These are phyloP conservation scores for Argyresthia albistria DNA, from an alignment of 2,888 invertebrate genomes.

Conservation along the genomic window DNA sequence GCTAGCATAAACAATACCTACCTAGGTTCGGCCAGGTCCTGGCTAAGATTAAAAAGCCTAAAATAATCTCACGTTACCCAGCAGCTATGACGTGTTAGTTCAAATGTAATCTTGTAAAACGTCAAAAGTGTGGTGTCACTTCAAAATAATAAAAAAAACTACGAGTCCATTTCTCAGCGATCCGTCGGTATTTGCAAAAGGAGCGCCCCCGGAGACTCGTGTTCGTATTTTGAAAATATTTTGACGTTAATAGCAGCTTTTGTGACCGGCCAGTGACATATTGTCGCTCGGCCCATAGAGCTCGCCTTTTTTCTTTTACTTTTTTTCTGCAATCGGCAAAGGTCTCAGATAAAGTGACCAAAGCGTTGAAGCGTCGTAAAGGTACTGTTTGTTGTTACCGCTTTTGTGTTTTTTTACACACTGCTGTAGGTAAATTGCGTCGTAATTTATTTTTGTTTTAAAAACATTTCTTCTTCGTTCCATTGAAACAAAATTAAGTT, in stretches of 20 bases:
- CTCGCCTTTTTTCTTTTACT: not conserved
- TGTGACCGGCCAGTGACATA: constrained; percentile 1
- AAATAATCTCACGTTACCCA: too few relatives aligned
- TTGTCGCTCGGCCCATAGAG: not conserved
- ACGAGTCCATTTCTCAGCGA: too few relatives aligned
- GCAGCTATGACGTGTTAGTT: too few relatives aligned
- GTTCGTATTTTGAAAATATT: constrained; percentile 61
- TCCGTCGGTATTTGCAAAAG: constrained; percentile 39
- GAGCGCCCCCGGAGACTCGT: constrained; percentile 40
- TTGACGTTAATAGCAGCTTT: constrained; percentile 21
- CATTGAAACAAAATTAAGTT: not conserved
- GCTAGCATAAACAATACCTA: too few relatives aligned
- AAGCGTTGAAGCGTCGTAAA: not conserved
- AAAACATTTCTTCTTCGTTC: not conserved
- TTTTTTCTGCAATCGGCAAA: not conserved
- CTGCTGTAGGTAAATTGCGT: not conserved
- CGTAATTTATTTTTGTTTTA: not conserved
- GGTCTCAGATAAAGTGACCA: not conserved
- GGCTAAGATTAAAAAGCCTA: too few relatives aligned
- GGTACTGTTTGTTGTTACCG: not conserved
- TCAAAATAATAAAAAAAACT: too few relatives aligned
- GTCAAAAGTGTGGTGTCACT: too few relatives aligned
- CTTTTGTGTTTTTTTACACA: not conserved
- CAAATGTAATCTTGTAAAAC: too few relatives aligned
- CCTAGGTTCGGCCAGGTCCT: too few relatives aligned